A percentile compares a stretch with the other conserved stretches of the same genome.
These are phyloP conservation scores for Agriopis aurantiaria DNA, from an alignment of 2,888 invertebrate genomes.

Conservation along the genomic window DNA sequence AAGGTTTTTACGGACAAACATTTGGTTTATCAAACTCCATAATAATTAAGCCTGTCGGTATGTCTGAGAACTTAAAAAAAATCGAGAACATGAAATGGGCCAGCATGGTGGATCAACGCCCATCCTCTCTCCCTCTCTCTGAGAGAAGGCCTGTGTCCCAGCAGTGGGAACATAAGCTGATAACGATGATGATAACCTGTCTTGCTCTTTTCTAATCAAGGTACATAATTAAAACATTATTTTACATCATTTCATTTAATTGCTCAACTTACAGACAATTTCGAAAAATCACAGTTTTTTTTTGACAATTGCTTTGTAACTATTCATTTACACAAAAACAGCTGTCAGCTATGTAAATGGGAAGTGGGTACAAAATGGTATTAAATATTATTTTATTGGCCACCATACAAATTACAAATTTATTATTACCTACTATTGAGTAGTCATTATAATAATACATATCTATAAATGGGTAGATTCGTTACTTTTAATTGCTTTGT, in stretches of 20 bases:
- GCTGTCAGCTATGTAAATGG: conserved; percentile 80
- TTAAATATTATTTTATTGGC: conserved; percentile 84
- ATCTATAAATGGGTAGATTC: conserved; percentile 64
- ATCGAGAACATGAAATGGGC: no score
- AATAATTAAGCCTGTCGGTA: no score
- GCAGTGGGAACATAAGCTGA: no score
- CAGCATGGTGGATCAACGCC: no score
- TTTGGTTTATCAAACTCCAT: no score
- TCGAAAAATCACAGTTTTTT: conserved; percentile 86
- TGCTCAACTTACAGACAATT: conserved; percentile 87
- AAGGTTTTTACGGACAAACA: no score
- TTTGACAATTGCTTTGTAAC: conserved; percentile 83
- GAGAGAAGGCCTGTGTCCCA: no score
- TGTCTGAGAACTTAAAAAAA: no score
- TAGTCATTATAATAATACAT: conserved; percentile 71
- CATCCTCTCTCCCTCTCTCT: no score
- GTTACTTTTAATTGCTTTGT: conserved; percentile 59
- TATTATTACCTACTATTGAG: conserved; percentile 68
- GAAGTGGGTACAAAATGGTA: conserved; percentile 85
- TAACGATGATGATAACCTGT: no score
- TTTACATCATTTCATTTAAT: conserved; percentile 82
- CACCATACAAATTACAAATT: conserved; percentile 75
- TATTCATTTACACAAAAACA: conserved; percentile 79
- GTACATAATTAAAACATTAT: conserved; percentile 29
- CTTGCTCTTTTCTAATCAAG: no score